A percentile compares a stretch with the other conserved stretches of the same genome.
These are phyloP conservation scores for Zoanthus sociatus DNA, from an alignment of 92 coral and sea anemone species.

Conservation along the genomic window DNA sequence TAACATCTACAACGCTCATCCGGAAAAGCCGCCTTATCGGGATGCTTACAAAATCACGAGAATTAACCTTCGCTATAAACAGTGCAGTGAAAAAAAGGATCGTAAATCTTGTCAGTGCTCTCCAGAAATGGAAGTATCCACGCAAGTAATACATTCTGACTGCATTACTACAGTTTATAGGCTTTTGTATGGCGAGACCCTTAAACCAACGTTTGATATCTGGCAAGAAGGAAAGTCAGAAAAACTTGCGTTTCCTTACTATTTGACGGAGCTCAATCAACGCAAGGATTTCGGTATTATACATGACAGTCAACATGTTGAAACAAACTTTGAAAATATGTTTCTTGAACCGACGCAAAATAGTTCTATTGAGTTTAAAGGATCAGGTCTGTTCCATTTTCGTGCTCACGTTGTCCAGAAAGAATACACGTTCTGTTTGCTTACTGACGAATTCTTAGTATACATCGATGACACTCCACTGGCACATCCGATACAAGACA, in stretches of 20 bases:
- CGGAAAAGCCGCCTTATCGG: constrained; percentile 87
- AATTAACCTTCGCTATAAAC: constrained; percentile 86
- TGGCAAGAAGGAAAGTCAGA: constrained; percentile 71
- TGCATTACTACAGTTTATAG: constrained; percentile 88
- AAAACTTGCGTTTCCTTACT: constrained; percentile 80
- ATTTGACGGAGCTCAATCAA: constrained; percentile 88
- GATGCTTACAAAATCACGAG: constrained; percentile 80
- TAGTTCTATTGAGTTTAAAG: constrained; percentile 88
- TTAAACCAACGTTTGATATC: constrained; percentile 77
- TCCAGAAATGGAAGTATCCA: constrained; percentile 72
- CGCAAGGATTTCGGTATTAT: constrained; percentile 74
- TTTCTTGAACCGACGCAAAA: constrained; percentile 77
- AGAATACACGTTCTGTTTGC: constrained; percentile 87
- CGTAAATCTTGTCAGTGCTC: constrained; percentile 91
- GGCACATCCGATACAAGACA: constrained; percentile 89
- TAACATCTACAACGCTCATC: constrained; percentile 90
- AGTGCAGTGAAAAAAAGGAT: constrained; percentile 72
- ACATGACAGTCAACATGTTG: constrained; percentile 59
- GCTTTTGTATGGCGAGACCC: constrained; percentile 78
- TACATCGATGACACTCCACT: constrained; percentile 89
- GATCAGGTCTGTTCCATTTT: constrained; percentile 94
- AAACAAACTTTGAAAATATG: constrained; percentile 50
- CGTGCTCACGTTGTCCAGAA: constrained; percentile 88
- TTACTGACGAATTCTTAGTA: constrained; percentile 88
- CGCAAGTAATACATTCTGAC: constrained; percentile 83